These are phyloP conservation scores for Mustela nigripes DNA, from an alignment of 2,113 vertebrate genomes.

Conservation along the genomic window DNA sequence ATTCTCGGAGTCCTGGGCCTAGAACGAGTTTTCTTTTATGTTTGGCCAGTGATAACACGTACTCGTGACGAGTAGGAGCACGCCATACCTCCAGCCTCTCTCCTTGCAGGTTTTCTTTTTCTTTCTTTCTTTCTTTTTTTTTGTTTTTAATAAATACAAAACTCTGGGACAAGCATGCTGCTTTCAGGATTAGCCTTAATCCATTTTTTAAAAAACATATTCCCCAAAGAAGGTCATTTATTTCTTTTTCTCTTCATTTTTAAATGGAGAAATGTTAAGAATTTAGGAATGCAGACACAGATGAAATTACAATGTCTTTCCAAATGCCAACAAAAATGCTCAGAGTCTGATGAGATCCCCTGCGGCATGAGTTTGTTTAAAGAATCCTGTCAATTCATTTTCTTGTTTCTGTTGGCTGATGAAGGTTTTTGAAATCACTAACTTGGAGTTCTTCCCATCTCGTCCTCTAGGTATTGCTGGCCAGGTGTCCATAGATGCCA, in stretches of 20 bases:
- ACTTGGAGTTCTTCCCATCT: constrained; percentile 86
- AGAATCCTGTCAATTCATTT: constrained; percentile 88
- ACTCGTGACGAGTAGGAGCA: neutral
- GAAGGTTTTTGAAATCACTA: constrained; percentile 84
- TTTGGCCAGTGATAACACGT: constrained; percentile 71
- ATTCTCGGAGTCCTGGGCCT: neutral
- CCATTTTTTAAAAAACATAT: constrained; percentile 75
- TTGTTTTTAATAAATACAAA: neutral
- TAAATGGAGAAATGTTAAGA: constrained; percentile 90
- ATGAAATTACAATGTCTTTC: constrained; percentile 92
- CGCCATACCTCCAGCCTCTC: neutral
- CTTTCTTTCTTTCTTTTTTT: neutral
- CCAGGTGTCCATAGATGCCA: constrained; percentile 96
- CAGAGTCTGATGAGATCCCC: constrained; percentile 91
- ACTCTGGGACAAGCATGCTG: neutral
- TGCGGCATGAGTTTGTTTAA: constrained; percentile 87
- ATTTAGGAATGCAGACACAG: constrained; percentile 92
- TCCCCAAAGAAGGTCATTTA: constrained; percentile 77
- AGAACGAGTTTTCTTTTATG: neutral
- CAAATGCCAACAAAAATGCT: constrained; percentile 91
- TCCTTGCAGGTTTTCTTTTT: neutral
- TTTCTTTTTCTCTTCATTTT: constrained; percentile 82
- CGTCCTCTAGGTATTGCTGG: constrained; percentile 95
- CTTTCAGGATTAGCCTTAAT: constrained; percentile 77
- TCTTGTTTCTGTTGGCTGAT: constrained; percentile 89